A percentile compares a stretch with the other conserved stretches of the same genome.
These are phyloP conservation scores for Stenoptilia bipunctidactyla DNA, from an alignment of 2,888 invertebrate species.

Conservation along the genomic window DNA sequence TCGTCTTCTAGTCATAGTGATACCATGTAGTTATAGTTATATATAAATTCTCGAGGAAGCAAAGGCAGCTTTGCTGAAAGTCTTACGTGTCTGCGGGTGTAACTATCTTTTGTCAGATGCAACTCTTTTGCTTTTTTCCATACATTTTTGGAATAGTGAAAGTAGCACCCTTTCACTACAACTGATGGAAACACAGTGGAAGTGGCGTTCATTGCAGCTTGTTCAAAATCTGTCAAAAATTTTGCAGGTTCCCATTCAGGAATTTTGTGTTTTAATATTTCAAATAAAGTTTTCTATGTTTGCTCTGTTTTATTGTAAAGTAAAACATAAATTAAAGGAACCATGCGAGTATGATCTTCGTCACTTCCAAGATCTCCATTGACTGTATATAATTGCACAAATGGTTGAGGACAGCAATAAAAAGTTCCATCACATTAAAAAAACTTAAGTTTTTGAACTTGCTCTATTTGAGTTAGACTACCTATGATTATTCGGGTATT, in stretches of 20 bases:
- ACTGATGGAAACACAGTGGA: neutral
- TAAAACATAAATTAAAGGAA: constrained; percentile 8
- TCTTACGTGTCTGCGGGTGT: neutral
- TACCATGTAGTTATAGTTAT: constrained; percentile 7
- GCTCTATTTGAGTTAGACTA: too few relatives aligned
- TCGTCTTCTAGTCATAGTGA: constrained; percentile 10
- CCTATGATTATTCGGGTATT: too few relatives aligned
- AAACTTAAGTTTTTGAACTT: too few relatives aligned
- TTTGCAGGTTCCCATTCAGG: constrained; percentile 5
- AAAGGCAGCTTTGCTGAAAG: neutral
- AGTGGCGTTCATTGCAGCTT: constrained; percentile 8
- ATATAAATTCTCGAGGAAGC: neutral
- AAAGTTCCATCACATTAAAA: constrained; percentile 11
- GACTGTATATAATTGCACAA: constrained; percentile 9
- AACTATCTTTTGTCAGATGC: neutral
- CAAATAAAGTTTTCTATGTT: constrained; percentile 5
- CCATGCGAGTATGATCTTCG: constrained; percentile 5
- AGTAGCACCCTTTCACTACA: neutral
- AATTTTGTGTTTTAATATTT: constrained; percentile 5
- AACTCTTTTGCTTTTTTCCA: neutral
- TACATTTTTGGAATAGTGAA: neutral
- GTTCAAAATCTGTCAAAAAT: constrained; percentile 8
- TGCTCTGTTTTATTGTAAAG: constrained; percentile 8
- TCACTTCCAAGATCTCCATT: constrained; percentile 7
- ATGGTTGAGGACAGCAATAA: constrained; percentile 7